phyloP scores from a whole-genome alignment of 2,113 vertebrate genomes.

The Polyodon spathula region DNA sequence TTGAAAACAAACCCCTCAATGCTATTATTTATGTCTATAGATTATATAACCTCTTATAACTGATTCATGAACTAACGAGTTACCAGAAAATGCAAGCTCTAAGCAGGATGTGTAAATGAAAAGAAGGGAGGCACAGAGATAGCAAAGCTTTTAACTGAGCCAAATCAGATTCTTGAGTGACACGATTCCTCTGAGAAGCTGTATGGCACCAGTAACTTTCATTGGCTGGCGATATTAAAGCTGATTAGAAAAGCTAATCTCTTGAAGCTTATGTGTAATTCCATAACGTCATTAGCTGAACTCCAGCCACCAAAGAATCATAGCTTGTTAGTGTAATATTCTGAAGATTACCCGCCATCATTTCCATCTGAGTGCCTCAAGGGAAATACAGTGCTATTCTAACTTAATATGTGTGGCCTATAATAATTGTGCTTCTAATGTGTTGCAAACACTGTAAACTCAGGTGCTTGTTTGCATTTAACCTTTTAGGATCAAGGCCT shows the following conservation, averaged over 20 bases:
- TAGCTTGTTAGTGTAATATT: slow-evolving; percentile 37
- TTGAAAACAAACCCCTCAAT: no score
- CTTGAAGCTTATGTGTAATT: slow-evolving; percentile 32
- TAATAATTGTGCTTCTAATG: not conserved
- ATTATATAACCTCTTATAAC: no score
- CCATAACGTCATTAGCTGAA: slow-evolving; percentile 3
- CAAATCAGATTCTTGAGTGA: not conserved
- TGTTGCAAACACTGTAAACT: slow-evolving; percentile 26
- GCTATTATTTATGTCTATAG: no score
- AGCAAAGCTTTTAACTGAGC: no score
- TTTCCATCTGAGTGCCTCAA: slow-evolving; percentile 32
- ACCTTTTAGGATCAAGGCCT: slow-evolving; percentile 28
- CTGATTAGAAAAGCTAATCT: not conserved
- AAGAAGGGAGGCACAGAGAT: no score
- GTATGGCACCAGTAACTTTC: no score
- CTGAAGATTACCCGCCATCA: slow-evolving; percentile 27
- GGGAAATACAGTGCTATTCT: slow-evolving; percentile 16
- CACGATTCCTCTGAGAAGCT: not conserved
- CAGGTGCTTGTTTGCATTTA: slow-evolving; percentile 40
- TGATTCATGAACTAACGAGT: no score
- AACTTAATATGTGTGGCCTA: not conserved
- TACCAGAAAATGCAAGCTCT: no score
- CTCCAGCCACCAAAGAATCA: slow-evolving; percentile 22
- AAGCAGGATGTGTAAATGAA: no score
- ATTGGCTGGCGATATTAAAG: not conserved